Conservation (phyloP, 2,113 vertebrate genomes). For the Xiphias gladius region DNA sequence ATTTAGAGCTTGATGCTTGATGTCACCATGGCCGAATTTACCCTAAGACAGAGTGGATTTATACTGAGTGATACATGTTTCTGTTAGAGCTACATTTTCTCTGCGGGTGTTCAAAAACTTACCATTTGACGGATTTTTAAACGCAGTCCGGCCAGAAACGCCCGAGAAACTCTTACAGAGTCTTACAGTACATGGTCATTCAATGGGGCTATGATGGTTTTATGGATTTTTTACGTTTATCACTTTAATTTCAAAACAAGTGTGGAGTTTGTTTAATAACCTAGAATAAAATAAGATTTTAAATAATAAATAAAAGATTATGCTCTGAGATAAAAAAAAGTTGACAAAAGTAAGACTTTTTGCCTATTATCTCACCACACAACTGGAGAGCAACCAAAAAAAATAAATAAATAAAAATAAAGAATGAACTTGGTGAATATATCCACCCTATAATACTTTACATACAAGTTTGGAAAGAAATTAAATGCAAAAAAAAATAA, state of each 20-base stretch:
- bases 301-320: not conserved
- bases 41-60: not conserved
- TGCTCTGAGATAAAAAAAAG: too few relatives aligned
- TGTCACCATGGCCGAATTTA: conserved; percentile 17
- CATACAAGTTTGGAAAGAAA: too few relatives aligned
- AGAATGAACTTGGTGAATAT: too few relatives aligned
- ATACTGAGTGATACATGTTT: too few relatives aligned
- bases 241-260: not conserved
- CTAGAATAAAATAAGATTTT: not conserved
- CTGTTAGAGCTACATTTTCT: accelerated
- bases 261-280: not conserved
- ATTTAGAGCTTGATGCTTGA: accelerated
- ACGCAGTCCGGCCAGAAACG: not conserved
- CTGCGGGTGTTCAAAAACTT: not conserved
- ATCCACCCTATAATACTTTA: too few relatives aligned
- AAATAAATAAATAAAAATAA: too few relatives aligned
- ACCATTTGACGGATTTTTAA: not conserved
- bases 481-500: too few relatives aligned
- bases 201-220: not conserved
- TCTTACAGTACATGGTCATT: not conserved
- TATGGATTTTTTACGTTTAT: not conserved
- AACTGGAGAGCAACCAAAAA: too few relatives aligned
- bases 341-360: not conserved
- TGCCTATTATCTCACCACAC: too few relatives aligned
- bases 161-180: too few relatives aligned